Conservation (phyloP, 2,888 invertebrate species). For the Drosophila tanythrix region DNA sequence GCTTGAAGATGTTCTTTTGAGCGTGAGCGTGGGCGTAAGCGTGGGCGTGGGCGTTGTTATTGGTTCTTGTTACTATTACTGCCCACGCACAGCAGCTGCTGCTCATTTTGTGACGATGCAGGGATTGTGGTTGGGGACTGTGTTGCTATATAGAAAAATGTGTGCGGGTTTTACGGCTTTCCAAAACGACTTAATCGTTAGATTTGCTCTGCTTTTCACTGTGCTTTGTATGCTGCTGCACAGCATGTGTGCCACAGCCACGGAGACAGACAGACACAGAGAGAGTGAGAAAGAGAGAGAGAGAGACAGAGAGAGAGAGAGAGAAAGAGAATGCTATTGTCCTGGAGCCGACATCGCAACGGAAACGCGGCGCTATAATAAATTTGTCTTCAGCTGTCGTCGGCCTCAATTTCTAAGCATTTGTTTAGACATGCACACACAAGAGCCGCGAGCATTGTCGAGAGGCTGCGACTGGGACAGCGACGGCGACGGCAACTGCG, state of each 20-base stretch:
- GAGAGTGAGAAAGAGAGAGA: neutral
- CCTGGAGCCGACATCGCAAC: conserved; percentile 44
- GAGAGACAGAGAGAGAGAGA: neutral
- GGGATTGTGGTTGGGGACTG: neutral
- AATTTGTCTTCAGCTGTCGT: conserved; percentile 75
- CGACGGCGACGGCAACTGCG: neutral
- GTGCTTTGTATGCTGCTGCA: conserved; percentile 27
- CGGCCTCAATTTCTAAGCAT: conserved; percentile 74
- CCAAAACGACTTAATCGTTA: conserved; percentile 64
- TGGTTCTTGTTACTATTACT: conserved; percentile 12
- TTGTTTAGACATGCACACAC: conserved; percentile 72
- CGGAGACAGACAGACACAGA: neutral
- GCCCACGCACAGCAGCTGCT: conserved; percentile 58
- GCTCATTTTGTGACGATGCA: conserved; percentile 39
- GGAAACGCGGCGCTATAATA: conserved; percentile 66
- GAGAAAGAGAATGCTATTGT: conserved; percentile 40
- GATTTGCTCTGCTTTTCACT: conserved; percentile 53
- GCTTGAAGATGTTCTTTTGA: conserved; percentile 28
- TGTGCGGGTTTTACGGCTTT: conserved; percentile 22
- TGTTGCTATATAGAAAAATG: neutral
- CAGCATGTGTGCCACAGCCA: conserved; percentile 45
- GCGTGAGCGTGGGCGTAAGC: conserved; percentile 1
- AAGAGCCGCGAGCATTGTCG: conserved; percentile 10
- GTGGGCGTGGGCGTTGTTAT: conserved; percentile 18
- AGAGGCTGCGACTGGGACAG: neutral